Conservation (phyloP, 2,888 invertebrate genomes). For the Galeopsomyia nigrocyanea region DNA sequence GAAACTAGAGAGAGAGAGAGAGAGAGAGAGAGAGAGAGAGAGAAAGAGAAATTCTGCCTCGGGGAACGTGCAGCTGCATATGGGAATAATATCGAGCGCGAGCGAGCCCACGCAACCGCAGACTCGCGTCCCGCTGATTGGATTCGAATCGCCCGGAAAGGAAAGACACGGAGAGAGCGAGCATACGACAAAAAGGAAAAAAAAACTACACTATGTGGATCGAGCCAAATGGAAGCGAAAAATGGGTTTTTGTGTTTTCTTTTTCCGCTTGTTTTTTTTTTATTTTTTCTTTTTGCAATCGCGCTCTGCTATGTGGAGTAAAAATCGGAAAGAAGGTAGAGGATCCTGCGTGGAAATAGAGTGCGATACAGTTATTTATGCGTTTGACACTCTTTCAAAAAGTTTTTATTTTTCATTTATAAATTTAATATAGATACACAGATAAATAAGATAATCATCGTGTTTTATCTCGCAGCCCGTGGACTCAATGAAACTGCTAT, state of each 20-base stretch:
- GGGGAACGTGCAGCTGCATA: constrained; percentile 55
- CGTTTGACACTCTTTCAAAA: too few relatives aligned
- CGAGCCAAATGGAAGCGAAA: constrained; percentile 2
- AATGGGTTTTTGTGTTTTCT: background rate
- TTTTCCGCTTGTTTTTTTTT: too few relatives aligned
- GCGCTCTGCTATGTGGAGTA: too few relatives aligned
- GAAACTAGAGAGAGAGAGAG: constrained; percentile 1
- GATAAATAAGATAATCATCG: too few relatives aligned
- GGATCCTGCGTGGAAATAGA: too few relatives aligned
- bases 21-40: constrained; percentile 6
- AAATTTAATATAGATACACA: background rate
- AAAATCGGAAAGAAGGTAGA: too few relatives aligned
- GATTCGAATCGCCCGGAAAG: constrained; percentile 58
- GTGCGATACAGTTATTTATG: too few relatives aligned
- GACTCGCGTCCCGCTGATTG: constrained; percentile 55
- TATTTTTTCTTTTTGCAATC: too few relatives aligned
- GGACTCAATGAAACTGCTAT: too few relatives aligned
- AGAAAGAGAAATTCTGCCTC: constrained; percentile 59
- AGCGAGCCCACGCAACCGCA: constrained; percentile 20
- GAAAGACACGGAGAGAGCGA: constrained; percentile 18
- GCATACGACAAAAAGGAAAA: constrained; percentile 18
- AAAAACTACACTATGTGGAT: constrained; percentile 30
- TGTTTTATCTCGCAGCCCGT: too few relatives aligned
- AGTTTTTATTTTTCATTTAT: too few relatives aligned
- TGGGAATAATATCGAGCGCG: constrained; percentile 58